These are phyloP conservation scores for Chloroclystis v-ata DNA, from an alignment of 2,888 invertebrate species.

Conservation along the genomic window DNA sequence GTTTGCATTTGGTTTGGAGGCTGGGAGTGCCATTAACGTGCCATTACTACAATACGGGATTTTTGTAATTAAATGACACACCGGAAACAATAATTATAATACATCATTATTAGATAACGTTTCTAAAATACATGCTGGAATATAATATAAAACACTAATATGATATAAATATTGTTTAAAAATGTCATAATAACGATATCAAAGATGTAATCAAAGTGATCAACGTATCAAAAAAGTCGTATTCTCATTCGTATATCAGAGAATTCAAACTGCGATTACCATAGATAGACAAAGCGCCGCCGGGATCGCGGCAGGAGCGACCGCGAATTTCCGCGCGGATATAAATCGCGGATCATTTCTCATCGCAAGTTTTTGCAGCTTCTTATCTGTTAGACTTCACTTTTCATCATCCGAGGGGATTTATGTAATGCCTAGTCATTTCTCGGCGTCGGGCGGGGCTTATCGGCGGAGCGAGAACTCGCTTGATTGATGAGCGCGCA, in stretches of 20 bases:
- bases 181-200: too few species aligned
- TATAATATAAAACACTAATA: too few species aligned
- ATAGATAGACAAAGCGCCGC: slow-evolving; percentile 6
- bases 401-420: slow-evolving; percentile 80
- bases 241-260: too few species aligned
- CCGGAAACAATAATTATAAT: too few species aligned
- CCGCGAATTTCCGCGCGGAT: slow-evolving; percentile 59
- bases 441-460: slow-evolving; percentile 79
- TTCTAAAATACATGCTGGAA: too few species aligned
- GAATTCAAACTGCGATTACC: too few species aligned
- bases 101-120: too few species aligned
- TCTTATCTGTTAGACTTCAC: slow-evolving; percentile 80
- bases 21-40: background rate
- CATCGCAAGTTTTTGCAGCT: slow-evolving; percentile 80
- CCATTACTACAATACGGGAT: too few species aligned
- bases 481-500: slow-evolving; percentile 80
- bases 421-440: slow-evolving; percentile 80
- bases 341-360: slow-evolving; percentile 80
- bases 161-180: too few species aligned
- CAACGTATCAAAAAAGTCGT: too few species aligned
- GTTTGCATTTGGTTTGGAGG: slow-evolving; percentile 31
- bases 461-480: slow-evolving; percentile 73
- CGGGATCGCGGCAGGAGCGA: slow-evolving; percentile 9
- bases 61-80: too few species aligned
- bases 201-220: too few species aligned